Evolutionary conservation across 2,797 vertebrate species (phyloP), one percentile per base, ranked within the genome.

Genomic region (Clarias fuscus): DNA sequence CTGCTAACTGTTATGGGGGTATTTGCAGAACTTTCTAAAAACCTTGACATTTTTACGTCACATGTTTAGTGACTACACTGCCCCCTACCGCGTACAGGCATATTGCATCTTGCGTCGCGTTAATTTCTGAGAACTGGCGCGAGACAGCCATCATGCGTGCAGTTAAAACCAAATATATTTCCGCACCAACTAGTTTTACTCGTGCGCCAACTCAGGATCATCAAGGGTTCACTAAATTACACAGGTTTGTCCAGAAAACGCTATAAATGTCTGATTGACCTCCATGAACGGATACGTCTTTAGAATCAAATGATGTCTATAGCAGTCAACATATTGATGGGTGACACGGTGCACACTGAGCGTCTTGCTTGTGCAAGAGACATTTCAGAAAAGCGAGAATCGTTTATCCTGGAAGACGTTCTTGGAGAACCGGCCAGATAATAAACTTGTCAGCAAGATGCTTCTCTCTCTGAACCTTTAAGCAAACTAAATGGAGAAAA

Each of bases 371-470:
- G 30, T 30, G n/a, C 15, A 78, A 58, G 30, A 59, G 10, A 78
- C 2, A 18, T 27, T 61, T 76, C 27, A 17, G n/a, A 27, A 56
- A 14, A 53, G 15, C 17, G 1, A 77, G 76, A 40, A 62, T 61
- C 30, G 14, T 61, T 78, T 78, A 78, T 61, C 61, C 58, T 78
- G 53, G 75, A 77, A 18, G 17, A 58, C 33, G 53, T 58, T 58
- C 53, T 53, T 77, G 76, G 76, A 78, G 75, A 59, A 77, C 0
- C 22, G 56, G 75, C 56, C 56, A 78, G 56, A 37, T 59, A 37
- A 80, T 73, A 67, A 73, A 81, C 61, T 18, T 65, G 61, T 76
- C 30, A 72, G 5, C 4, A n/a, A 61, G 65, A 78, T 43, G 67
- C 18, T 22, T 14, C 4, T 30, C 58, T 18, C 40, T 37, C 37